Evolutionary conservation across 2,888 invertebrate genomes (phyloP).

Genomic region (Dryobota labecula): DNA sequence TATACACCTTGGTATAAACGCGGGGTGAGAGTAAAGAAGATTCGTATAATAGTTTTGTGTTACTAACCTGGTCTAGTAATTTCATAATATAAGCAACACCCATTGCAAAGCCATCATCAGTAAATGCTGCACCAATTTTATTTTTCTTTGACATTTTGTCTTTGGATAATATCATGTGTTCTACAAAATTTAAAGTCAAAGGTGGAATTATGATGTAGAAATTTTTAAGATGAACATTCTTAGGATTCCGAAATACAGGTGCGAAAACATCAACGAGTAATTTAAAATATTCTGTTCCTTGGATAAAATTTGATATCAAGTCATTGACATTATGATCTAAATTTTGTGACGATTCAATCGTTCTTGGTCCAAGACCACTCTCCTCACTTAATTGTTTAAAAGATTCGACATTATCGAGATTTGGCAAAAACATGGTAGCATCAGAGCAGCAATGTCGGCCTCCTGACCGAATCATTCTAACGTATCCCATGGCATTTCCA

Average conservation of each 20-base stretch:
- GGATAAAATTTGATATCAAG: conserved; percentile 95
- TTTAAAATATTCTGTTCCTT: conserved; percentile 97
- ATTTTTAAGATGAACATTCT: conserved; percentile 96
- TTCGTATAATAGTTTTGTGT: not conserved
- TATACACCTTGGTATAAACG: too few species aligned
- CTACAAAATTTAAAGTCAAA: conserved; percentile 97
- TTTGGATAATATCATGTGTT: conserved; percentile 97
- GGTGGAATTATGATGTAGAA: conserved; percentile 98
- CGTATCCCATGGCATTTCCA: conserved; percentile 99
- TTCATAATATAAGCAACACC: conserved; percentile 98
- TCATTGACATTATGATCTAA: conserved; percentile 95
- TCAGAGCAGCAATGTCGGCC: conserved; percentile 97
- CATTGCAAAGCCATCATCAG: conserved; percentile 99
- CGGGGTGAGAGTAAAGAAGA: not conserved
- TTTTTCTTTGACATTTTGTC: conserved; percentile 98
- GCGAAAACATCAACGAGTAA: conserved; percentile 98
- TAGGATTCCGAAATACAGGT: conserved; percentile 95
- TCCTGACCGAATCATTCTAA: conserved; percentile 98
- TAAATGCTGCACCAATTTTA: conserved; percentile 96
- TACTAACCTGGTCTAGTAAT: conserved; percentile 94
- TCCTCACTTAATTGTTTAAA: conserved; percentile 92
- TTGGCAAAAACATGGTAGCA: conserved; percentile 97
- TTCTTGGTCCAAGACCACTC: conserved; percentile 90
- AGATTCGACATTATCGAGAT: conserved; percentile 91
- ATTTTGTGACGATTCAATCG: conserved; percentile 92